Evolutionary conservation across 2,888 invertebrate species (phyloP).

Genomic region (Plemyria rubiginata): DNA sequence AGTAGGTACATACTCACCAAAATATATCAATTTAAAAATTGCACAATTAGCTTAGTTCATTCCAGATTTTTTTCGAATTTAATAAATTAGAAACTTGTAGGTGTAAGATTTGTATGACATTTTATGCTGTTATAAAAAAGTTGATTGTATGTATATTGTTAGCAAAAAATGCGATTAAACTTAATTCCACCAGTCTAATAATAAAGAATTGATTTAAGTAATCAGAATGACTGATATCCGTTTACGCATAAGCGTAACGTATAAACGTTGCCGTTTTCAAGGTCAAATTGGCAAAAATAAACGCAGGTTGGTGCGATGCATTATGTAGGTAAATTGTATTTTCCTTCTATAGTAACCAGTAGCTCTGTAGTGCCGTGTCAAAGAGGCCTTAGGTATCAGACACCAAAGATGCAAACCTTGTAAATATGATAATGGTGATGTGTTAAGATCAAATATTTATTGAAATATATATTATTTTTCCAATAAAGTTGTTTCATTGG

Average conservation of each 20-base stretch:
- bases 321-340: too few species aligned
- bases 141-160: background rate
- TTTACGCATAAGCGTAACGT: too few species aligned
- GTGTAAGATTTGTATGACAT: constrained; percentile 1
- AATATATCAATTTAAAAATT: background rate
- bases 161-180: background rate
- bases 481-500: constrained; percentile 37
- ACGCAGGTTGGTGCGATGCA: too few species aligned
- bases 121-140: background rate
- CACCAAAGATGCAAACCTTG: constrained; percentile 45
- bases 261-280: background rate
- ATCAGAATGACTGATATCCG: background rate
- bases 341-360: too few species aligned
- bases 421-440: constrained; percentile 23
- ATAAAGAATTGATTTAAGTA: background rate
- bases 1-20: background rate
- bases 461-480: constrained; percentile 43
- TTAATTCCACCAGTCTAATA: background rate
- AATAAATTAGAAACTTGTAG: constrained; percentile 11
- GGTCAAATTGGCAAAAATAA: background rate
- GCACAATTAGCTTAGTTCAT: constrained; percentile 15
- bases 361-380: too few species aligned
- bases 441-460: constrained; percentile 31
- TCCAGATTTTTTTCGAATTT: constrained; percentile 28
- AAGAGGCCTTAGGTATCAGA: constrained; percentile 30